Evolutionary conservation across 2,113 vertebrate genomes (phyloP), one percentile per base, ranked within the genome.

Genomic region (Typhlomys cinereus): DNA sequence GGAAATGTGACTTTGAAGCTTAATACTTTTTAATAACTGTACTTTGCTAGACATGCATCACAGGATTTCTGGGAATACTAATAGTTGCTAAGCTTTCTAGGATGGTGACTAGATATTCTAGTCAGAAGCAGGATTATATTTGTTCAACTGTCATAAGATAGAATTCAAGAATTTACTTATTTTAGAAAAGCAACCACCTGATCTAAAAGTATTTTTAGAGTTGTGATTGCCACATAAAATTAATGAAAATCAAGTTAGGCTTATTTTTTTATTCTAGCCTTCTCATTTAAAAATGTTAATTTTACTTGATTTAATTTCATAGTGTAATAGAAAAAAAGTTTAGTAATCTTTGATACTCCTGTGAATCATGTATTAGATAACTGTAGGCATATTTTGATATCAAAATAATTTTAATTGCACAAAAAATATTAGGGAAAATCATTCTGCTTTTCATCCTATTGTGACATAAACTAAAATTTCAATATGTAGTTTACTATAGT

Each of bases 1-100:
- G n/a, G 31, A 89, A n/a, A 1, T 92, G 93, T 48, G 4, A 90
- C n/a, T 36, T 66, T 95, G 95, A 39, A 48, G 61, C 57, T 11
- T 69, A 95, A 95, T 69, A 62, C 31, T 62, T 90, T 97, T 93
- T 79, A 80, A 44, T 54, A 90, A 70, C 34, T 89, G 2, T 76
- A 64, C 6, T 84, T 93, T 94, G 34, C 83, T 97, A 70, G 83
- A 66, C 85, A 87, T 91, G 92, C 69, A 89, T 70, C 73, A 94
- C 97, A 89, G 59, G 46, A 93, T 96, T 97, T 97, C 90, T 12
- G 4, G 15, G 31, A 10, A 14, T 2, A 2, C 64, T 23, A 62
- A 57, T 71, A 20, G n/a, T 78, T 85, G 5, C 50, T 94, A 81
- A 96, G 76, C 5, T 92, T 75, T 75, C 10, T 69, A 54, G 4